Evolutionary conservation across 2,888 invertebrate species (phyloP).

Genomic region (Sialis fuliginosa): DNA sequence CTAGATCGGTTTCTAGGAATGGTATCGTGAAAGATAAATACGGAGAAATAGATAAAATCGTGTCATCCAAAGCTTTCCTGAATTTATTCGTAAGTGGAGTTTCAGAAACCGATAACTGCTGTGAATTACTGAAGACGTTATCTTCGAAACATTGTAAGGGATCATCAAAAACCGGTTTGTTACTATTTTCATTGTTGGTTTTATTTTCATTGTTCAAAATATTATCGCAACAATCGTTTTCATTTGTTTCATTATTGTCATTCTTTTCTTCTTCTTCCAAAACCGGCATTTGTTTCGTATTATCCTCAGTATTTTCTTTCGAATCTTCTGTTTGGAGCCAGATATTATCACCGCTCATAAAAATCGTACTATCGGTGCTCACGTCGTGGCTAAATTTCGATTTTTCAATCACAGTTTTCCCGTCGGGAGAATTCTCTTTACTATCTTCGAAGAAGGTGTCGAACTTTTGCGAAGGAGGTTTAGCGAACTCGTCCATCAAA

Average conservation of each 20-base stretch:
- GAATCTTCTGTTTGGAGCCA: background rate
- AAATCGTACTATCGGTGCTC: background rate
- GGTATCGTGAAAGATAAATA: conserved; percentile 71
- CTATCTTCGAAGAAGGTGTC: conserved; percentile 25
- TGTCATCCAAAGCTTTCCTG: conserved; percentile 54
- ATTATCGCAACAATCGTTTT: background rate
- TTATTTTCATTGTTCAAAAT: conserved; percentile 7
- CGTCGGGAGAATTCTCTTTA: conserved; percentile 21
- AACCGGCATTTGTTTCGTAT: background rate
- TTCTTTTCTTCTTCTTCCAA: background rate
- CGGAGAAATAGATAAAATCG: conserved; percentile 70
- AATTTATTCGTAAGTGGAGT: conserved; percentile 48
- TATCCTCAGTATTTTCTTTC: background rate
- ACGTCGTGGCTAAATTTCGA: background rate
- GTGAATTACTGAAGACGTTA: conserved; percentile 18
- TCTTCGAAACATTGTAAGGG: conserved; percentile 38
- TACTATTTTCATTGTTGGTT: conserved; percentile 15
- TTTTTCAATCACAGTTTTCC: conserved; percentile 3
- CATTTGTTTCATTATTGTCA: background rate
- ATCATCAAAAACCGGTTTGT: conserved; percentile 59
- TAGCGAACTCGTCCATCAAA: conserved; percentile 70
- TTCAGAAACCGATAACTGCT: conserved; percentile 32
- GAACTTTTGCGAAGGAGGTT: conserved; percentile 40
- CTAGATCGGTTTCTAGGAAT: conserved; percentile 70
- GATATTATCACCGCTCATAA: background rate